Evolutionary conservation across 2,888 invertebrate species (phyloP).

Genomic region (Norana najaformis): DNA sequence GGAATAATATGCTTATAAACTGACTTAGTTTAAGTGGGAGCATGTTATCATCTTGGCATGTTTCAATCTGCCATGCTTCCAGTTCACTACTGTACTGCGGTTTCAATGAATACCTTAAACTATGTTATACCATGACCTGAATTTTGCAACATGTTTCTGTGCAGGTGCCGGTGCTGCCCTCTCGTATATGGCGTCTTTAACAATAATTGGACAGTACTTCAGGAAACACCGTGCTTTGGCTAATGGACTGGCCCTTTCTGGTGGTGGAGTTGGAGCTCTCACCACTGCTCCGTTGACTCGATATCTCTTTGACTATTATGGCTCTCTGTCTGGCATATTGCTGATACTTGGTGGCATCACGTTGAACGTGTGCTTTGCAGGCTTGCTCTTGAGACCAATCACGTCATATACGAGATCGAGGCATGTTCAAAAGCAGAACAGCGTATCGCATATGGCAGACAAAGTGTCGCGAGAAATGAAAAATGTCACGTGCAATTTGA

Average conservation of each 20-base stretch:
- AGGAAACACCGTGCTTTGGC: slow-evolving; percentile 47
- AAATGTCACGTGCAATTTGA: neutral
- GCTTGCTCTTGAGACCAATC: slow-evolving; percentile 39
- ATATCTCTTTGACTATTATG: slow-evolving; percentile 37
- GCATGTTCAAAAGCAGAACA: neutral
- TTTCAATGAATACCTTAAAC: too few relatives aligned
- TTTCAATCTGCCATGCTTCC: too few relatives aligned
- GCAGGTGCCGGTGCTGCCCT: slow-evolving; percentile 49
- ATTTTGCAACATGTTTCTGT: neutral
- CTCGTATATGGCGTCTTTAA: slow-evolving; percentile 47
- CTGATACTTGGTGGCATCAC: slow-evolving; percentile 39
- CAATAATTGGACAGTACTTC: slow-evolving; percentile 49
- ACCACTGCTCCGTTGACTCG: slow-evolving; percentile 44
- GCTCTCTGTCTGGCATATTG: slow-evolving; percentile 32
- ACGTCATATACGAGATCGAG: neutral
- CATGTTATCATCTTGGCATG: too few relatives aligned
- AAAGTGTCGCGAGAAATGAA: neutral
- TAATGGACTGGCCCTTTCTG: slow-evolving; percentile 49
- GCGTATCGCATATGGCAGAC: neutral
- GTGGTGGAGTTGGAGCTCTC: slow-evolving; percentile 48
- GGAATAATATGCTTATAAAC: too few relatives aligned
- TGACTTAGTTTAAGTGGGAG: too few relatives aligned
- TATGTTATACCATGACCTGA: too few relatives aligned
- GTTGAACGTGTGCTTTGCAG: slow-evolving; percentile 41
- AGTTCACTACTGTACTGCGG: too few relatives aligned